Conservation (phyloP, 2,888 invertebrate species). For the Aethes cnicana region DNA sequence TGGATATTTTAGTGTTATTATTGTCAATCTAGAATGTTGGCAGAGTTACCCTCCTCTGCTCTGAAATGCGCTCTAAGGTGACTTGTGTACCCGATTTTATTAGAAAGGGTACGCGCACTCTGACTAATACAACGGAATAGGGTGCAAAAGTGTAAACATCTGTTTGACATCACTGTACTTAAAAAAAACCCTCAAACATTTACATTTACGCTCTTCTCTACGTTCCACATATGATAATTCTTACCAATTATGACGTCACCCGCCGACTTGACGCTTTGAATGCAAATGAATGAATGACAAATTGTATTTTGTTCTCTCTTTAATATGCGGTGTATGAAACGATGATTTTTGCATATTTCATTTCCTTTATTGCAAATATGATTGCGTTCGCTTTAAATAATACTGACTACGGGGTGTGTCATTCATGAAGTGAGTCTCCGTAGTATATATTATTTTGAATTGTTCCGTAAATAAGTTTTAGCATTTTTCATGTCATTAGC, state of each 20-base stretch:
- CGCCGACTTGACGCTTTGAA: conserved; percentile 52
- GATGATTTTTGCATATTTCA: conserved; percentile 25
- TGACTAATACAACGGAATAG: no score
- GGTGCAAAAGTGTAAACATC: no score
- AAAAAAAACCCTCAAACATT: background rate
- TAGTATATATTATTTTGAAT: background rate
- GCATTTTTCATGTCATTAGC: no score
- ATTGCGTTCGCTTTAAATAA: conserved; percentile 1
- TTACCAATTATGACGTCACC: conserved; percentile 66
- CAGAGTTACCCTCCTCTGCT: no score
- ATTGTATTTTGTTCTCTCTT: conserved; percentile 37
- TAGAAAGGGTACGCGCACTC: no score
- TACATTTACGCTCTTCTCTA: conserved; percentile 9
- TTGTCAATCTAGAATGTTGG: no score
- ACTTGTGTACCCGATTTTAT: no score
- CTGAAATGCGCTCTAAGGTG: no score
- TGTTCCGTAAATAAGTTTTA: conserved; percentile 36
- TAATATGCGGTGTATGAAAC: conserved; percentile 30
- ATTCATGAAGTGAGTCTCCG: background rate
- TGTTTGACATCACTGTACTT: no score
- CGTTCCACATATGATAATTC: conserved; percentile 70
- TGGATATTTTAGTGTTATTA: no score
- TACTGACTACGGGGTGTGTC: no score
- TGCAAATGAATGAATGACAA: conserved; percentile 53
- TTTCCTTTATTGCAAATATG: conserved; percentile 16